These are phyloP conservation scores for Geopemphigus sp. DNA, from an alignment of 1,140 invertebrate species.

Conservation along the genomic window DNA sequence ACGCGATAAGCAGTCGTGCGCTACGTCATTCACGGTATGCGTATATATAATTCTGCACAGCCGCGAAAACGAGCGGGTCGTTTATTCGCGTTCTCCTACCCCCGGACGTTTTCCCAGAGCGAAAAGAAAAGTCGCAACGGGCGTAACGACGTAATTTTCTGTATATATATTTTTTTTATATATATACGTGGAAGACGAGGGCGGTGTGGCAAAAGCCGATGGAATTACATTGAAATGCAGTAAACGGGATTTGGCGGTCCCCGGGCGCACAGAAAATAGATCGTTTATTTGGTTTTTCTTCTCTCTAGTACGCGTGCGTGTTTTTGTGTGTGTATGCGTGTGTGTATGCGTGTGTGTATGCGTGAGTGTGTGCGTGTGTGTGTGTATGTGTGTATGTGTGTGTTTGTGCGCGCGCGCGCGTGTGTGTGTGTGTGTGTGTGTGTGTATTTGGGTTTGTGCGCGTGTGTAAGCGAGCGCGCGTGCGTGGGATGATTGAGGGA, in stretches of 20 bases:
- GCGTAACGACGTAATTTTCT: conserved; percentile 16
- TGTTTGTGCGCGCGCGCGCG: neutral
- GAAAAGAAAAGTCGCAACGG: neutral
- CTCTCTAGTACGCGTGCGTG: neutral
- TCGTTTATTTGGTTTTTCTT: conserved; percentile 34
- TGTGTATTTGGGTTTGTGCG: neutral
- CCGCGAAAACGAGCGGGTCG: neutral
- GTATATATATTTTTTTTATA: neutral
- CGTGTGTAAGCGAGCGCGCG: neutral
- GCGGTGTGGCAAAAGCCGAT: neutral
- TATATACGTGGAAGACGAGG: neutral
- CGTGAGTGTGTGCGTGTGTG: neutral
- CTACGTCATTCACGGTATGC: neutral
- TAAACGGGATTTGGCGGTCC: conserved; percentile 38
- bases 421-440: no score
- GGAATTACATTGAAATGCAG: conserved; percentile 45
- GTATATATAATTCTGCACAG: neutral
- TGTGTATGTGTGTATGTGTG: neutral
- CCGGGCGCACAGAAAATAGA: conserved; percentile 12
- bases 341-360: no score
- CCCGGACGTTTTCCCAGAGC: neutral
- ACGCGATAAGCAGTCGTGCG: neutral
- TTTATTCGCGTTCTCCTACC: neutral
- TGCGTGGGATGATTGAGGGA: neutral
- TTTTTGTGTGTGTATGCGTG: neutral